These are phyloP conservation scores for Lucinisca nassula DNA, from an alignment of 2,888 invertebrate genomes.

Conservation along the genomic window DNA sequence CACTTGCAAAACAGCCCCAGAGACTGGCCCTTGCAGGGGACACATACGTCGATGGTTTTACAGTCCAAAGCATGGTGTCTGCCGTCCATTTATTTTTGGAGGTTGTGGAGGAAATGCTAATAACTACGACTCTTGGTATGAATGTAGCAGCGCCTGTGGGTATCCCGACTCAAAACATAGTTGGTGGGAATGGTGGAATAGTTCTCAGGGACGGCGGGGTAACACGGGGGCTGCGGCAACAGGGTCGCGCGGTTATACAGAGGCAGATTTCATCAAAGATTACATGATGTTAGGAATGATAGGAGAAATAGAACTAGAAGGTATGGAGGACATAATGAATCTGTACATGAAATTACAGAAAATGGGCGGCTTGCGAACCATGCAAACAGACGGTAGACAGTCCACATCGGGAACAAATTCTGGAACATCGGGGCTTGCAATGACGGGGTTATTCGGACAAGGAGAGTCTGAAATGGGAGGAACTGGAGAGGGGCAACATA, in stretches of 20 bases:
- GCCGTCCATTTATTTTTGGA: conserved; percentile 66
- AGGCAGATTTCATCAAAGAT: conserved; percentile 59
- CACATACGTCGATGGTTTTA: conserved; percentile 60
- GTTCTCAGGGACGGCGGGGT: not conserved
- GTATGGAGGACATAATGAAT: conserved; percentile 41
- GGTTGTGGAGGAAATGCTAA: conserved; percentile 68
- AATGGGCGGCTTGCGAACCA: conserved; percentile 9
- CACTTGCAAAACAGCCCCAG: conserved; percentile 57
- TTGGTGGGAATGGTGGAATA: conserved; percentile 55
- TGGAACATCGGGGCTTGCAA: not conserved
- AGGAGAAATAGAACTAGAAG: conserved; percentile 42
- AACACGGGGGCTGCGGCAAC: not conserved
- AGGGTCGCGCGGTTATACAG: not conserved
- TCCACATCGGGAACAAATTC: not conserved
- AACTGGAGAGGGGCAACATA: too few relatives aligned
- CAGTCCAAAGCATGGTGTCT: conserved; percentile 58
- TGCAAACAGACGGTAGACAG: not conserved
- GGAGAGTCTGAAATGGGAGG: too few relatives aligned
- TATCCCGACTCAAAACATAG: conserved; percentile 48
- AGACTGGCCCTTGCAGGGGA: conserved; percentile 65
- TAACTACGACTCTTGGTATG: conserved; percentile 50
- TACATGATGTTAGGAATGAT: conserved; percentile 52
- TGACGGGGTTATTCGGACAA: too few relatives aligned
- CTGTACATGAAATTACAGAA: not conserved
- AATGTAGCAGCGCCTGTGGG: conserved; percentile 56